Percentiles rank a stretch among this genome's conserved stretches.
These are phyloP conservation scores for Drosophila yooni DNA, from an alignment of 2,888 invertebrate genomes.

Conservation along the genomic window DNA sequence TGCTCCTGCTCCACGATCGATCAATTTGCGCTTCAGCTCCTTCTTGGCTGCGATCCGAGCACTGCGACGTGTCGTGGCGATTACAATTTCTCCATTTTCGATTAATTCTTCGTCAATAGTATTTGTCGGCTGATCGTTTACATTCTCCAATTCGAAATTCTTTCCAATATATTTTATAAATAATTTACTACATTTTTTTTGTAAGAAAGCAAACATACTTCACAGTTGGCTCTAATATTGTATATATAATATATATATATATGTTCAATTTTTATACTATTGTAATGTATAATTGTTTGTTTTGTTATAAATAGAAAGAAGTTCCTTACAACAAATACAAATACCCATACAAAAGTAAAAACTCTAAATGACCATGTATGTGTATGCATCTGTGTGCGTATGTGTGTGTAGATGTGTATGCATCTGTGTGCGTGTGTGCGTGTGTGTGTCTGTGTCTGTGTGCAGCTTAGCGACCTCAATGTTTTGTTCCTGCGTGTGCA, in stretches of 20 bases:
- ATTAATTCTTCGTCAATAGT: no score
- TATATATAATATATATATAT: conserved; percentile 6
- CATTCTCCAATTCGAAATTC: no score
- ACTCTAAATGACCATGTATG: neutral
- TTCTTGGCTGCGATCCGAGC: no score
- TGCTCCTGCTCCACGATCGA: no score
- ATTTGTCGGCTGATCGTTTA: no score
- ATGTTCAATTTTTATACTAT: conserved; percentile 3
- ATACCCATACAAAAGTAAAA: conserved; percentile 8
- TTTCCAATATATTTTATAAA: no score
- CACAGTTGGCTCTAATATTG: no score
- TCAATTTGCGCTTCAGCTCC: no score
- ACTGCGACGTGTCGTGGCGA: no score
- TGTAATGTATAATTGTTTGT: conserved; percentile 16
- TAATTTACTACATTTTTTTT: no score
- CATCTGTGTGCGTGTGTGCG: neutral
- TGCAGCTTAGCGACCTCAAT: conserved; percentile 48
- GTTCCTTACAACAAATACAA: conserved; percentile 43
- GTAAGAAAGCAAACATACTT: no score
- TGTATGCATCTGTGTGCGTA: neutral
- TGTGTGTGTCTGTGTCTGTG: conserved; percentile 1
- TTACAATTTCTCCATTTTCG: no score
- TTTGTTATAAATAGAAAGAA: conserved; percentile 38
- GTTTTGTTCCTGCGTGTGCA: conserved; percentile 55
- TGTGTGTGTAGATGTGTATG: neutral